phyloP scores from a whole-genome alignment of 2,797 vertebrate genomes.

The Silurus aristotelis region DNA sequence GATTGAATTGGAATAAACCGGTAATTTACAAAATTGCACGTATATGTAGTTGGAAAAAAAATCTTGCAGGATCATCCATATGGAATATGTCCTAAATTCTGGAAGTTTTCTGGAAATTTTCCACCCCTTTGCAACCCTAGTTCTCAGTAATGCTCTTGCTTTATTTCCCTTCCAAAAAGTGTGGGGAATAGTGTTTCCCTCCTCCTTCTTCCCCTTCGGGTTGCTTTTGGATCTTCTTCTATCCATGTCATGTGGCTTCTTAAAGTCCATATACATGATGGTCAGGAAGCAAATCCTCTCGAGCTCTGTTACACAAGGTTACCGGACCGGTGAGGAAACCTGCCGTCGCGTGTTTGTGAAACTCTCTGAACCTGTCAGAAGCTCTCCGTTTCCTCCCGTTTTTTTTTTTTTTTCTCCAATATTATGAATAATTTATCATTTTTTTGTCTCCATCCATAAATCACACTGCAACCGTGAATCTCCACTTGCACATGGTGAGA shows the following conservation, averaged over 20 bases:
- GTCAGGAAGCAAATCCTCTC: background rate
- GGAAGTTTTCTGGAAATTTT: no score
- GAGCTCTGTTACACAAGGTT: slow-evolving; percentile 26
- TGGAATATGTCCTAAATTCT: no score
- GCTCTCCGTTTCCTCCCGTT: slow-evolving; percentile 4
- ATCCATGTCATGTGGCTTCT: no score
- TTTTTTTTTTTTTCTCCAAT: slow-evolving; percentile 48
- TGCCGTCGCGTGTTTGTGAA: slow-evolving; percentile 19
- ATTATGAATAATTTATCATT: slow-evolving; percentile 75
- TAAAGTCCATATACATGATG: background rate
- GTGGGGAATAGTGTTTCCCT: background rate
- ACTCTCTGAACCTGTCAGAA: slow-evolving; percentile 4
- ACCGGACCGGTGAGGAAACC: slow-evolving; percentile 9
- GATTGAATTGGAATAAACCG: no score
- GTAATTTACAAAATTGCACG: no score
- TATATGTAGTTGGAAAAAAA: no score
- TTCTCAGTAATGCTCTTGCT: no score
- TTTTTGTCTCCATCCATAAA: slow-evolving; percentile 72
- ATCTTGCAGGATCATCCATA: no score
- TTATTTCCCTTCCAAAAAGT: no score
- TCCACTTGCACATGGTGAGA: slow-evolving; percentile 68
- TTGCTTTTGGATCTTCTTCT: background rate
- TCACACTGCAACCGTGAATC: slow-evolving; percentile 65
- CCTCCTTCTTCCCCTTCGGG: background rate
- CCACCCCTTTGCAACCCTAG: no score